A percentile compares a stretch with the other conserved stretches of the same genome.
Evolutionary conservation across 2,113 vertebrate species (phyloP).

Genomic region (Tyrannus savana): DNA sequence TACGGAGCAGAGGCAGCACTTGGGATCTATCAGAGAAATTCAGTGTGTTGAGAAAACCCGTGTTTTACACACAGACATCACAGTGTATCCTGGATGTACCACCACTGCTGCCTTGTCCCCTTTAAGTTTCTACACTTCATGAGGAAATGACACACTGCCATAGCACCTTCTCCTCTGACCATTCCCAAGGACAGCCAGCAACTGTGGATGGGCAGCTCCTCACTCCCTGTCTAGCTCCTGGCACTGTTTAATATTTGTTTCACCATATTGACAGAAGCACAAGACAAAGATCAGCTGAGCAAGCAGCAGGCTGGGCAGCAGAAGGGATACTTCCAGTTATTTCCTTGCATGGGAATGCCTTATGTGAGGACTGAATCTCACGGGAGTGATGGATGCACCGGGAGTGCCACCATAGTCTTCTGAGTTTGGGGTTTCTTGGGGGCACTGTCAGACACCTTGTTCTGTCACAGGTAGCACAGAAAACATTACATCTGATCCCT

Average conservation of each 20-base stretch:
- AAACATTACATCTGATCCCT: not conserved
- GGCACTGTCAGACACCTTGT: not conserved
- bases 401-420: fast-evolving
- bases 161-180: not conserved
- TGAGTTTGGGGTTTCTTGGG: not conserved
- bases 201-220: not conserved
- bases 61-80: not conserved
- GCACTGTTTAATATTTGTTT: not conserved
- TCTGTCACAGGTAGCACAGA: not conserved
- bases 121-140: not conserved
- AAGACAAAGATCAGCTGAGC: not conserved
- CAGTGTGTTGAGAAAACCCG: fast-evolving
- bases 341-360: not conserved
- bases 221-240: not conserved
- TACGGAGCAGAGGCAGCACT: not conserved
- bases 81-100: not conserved
- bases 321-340: not conserved
- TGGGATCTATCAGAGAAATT: not conserved
- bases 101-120: not conserved
- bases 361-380: fast-evolving
- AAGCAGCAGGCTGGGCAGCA: not conserved
- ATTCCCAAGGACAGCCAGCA: not conserved
- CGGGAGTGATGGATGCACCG: fast-evolving
- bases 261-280: not conserved
- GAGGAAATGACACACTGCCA: not conserved